Evolutionary conservation across 2,797 vertebrate species (phyloP).

Genomic region (Enteromius anoplus): DNA sequence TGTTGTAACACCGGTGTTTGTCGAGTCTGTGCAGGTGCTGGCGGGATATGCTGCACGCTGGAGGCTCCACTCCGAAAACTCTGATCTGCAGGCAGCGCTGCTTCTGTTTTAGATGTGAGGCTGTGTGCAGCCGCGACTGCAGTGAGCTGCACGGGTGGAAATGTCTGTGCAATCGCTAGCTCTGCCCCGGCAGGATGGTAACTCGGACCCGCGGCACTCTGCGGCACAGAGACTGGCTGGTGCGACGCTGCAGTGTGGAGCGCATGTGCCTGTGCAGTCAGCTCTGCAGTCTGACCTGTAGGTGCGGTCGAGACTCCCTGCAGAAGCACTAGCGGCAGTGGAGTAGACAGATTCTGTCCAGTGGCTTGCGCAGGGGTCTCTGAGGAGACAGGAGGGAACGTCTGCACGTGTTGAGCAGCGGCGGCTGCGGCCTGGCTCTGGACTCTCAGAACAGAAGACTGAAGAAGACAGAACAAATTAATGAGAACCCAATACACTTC

Average conservation of each 20-base stretch:
- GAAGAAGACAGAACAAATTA: conserved; percentile 51
- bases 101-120: conserved; percentile 49
- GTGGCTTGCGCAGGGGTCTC: conserved; percentile 53
- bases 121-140: not conserved
- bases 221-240: conserved; percentile 46
- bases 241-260: conserved; percentile 1
- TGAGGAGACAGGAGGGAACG: conserved; percentile 59
- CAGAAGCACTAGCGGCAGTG: conserved; percentile 67
- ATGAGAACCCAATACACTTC: conserved; percentile 30
- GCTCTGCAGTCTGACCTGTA: conserved; percentile 16
- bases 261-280: not conserved
- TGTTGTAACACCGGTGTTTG: conserved; percentile 18
- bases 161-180: not conserved
- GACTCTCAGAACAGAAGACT: conserved; percentile 66
- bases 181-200: conserved; percentile 38
- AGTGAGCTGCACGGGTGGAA: conserved; percentile 56
- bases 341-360: conserved; percentile 48
- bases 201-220: conserved; percentile 53
- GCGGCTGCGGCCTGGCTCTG: conserved; percentile 67
- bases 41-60: not conserved
- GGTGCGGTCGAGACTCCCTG: conserved; percentile 28
- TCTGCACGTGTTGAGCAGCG: conserved; percentile 63
- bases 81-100: conserved; percentile 27
- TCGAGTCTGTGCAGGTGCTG: conserved; percentile 5
- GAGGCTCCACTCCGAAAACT: conserved; percentile 23